Conservation (phyloP, 2,113 vertebrate genomes). For the Cebidichthys violaceus region DNA sequence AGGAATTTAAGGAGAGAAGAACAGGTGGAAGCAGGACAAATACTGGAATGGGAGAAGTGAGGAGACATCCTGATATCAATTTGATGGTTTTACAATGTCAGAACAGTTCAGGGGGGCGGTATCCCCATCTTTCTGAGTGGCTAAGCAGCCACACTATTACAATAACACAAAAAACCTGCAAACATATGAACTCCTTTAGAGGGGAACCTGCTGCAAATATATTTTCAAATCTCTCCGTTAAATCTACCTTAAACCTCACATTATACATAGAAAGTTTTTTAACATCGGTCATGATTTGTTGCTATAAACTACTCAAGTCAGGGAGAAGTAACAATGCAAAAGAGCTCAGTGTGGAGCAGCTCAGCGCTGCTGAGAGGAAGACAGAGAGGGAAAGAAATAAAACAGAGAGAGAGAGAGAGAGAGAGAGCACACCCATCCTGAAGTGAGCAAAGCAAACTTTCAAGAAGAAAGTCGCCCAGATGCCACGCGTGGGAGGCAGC, state of each 20-base stretch:
- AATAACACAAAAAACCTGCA: not conserved
- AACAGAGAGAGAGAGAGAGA: conserved; percentile 21
- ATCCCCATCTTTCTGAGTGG: not conserved
- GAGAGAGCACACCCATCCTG: conserved; percentile 67
- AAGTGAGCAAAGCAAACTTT: conserved; percentile 84
- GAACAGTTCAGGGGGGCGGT: not conserved
- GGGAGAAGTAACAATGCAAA: conserved; percentile 38
- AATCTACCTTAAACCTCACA: conserved; percentile 12
- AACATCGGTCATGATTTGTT: conserved; percentile 40
- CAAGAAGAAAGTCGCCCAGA: conserved; percentile 81
- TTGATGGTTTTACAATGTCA: not conserved
- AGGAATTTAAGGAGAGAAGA: not conserved
- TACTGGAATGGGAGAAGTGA: not conserved
- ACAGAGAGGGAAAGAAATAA: conserved; percentile 18
- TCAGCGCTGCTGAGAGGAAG: conserved; percentile 36
- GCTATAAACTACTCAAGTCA: conserved; percentile 49
- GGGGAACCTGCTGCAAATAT: not conserved
- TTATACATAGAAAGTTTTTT: conserved; percentile 30
- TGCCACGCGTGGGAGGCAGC: conserved; percentile 82
- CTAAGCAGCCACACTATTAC: not conserved
- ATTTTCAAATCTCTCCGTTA: not conserved
- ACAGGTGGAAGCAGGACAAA: conserved; percentile 2
- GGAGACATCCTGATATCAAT: not conserved
- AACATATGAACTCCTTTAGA: conserved; percentile 2
- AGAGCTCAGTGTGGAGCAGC: conserved; percentile 16